Base-by-base conservation (phyloP, 1,140 invertebrate species). In the Neodiprion lecontei region DNA sequence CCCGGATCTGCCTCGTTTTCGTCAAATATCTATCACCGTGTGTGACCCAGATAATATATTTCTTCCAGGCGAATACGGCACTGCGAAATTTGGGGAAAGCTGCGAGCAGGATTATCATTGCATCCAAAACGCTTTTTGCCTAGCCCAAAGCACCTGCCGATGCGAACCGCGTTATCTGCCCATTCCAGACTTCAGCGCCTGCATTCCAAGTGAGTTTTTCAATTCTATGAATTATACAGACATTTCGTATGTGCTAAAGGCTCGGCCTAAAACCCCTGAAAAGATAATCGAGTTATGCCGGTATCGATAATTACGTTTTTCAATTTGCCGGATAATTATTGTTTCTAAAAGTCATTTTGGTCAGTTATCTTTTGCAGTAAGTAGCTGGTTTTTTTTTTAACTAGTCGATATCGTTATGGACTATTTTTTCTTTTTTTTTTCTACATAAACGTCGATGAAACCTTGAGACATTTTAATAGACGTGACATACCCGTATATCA, bases 41-140 rank as follows among this genome's bases (percentile, higher is more conserved):
- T 61, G 53, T 61, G 53, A 61, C 21, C 48, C 50, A 49, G 73
- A 76, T 53, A 71, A 65, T 75, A 68, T 49, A 67, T 72, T 78
- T 69, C 72, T 72, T 72, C 70, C 69, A 73, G 69, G 66, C 21
- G 11, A n/a, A 65, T 14, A 17, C 8, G 67, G 70, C 11, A 28
- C 7, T 0, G 66, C 28, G 1, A 70, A 69, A 14, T 12, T 80
- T 10, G 78, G 72, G 1, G 77, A 75, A 5, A 50, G 7, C 9
- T 83, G 82, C 75, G 48, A 75, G 9, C 78, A 79, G 23, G 82
- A 83, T 11, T 9, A 69, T 12, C 69, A 82, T 49, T 83, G 82
- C 28, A 81, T 83, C 5, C 7, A 48, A 7, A 47, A 82, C 49
- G 79, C 79, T 8, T 83, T 70, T 40, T 83, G 82, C 1, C 72